These are phyloP conservation scores for Lethenteron reissneri DNA, from an alignment of 2,113 vertebrate genomes.

Conservation along the genomic window DNA sequence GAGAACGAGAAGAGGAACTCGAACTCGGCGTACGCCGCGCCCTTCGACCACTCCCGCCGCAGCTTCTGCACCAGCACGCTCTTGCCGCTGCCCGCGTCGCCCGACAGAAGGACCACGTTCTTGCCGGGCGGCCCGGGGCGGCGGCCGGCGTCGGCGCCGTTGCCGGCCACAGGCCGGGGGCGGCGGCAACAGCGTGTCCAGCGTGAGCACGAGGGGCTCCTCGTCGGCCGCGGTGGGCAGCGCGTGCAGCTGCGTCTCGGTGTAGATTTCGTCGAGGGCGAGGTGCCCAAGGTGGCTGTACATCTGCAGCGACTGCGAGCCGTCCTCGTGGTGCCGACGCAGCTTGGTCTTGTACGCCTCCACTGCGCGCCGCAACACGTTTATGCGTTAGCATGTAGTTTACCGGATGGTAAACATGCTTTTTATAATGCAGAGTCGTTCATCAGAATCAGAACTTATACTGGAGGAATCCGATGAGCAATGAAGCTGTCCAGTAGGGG, in stretches of 20 bases:
- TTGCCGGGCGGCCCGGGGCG: background rate
- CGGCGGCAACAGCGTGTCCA: background rate
- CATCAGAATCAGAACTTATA: no score
- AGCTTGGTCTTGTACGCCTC: background rate
- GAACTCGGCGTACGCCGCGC: constrained; percentile 22
- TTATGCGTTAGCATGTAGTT: no score
- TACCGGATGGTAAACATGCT: no score
- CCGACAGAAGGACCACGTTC: constrained; percentile 39
- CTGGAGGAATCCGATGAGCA: no score
- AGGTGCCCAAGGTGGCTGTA: background rate
- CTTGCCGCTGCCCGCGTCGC: constrained; percentile 51
- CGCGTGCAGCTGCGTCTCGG: background rate
- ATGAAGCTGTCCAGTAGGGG: no score
- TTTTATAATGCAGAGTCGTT: no score
- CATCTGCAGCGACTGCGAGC: background rate
- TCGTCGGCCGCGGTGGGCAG: background rate
- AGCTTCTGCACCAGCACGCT: constrained; percentile 44
- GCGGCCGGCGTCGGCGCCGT: background rate
- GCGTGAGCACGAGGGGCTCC: background rate
- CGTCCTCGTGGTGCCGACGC: background rate
- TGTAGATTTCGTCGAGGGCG: background rate
- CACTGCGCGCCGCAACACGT: background rate
- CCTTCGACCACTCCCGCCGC: constrained; percentile 36
- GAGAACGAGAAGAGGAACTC: constrained; percentile 46
- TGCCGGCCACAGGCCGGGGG: background rate